Evolutionary conservation across 2,113 vertebrate genomes (phyloP).

Genomic region (Anas platyrhynchos): DNA sequence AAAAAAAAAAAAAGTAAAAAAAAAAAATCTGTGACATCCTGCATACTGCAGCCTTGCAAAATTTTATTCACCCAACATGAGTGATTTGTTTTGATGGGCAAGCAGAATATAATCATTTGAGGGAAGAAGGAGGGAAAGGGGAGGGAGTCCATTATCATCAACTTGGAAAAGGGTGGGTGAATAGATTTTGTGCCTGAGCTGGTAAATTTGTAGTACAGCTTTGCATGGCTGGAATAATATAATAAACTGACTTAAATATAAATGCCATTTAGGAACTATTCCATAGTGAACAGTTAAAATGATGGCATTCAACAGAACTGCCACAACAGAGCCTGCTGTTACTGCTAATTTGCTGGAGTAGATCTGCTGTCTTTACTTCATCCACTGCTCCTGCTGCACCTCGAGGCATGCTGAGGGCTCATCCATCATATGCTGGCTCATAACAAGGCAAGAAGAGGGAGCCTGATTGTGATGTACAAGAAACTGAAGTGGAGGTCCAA

Average conservation of each 20-base stretch:
- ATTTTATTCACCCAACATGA: slow-evolving; percentile 33
- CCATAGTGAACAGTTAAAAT: slow-evolving; percentile 46
- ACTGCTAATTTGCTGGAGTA: slow-evolving; percentile 52
- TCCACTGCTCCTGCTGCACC: slow-evolving; percentile 3
- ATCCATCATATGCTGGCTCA: slow-evolving; percentile 6
- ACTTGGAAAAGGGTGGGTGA: not conserved
- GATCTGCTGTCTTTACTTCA: slow-evolving; percentile 24
- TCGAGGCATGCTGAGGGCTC: slow-evolving; percentile 44
- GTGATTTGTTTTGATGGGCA: slow-evolving; percentile 47
- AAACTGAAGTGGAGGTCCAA: not conserved
- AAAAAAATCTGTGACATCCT: not conserved
- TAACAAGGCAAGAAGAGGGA: slow-evolving; percentile 1
- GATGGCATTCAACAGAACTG: slow-evolving; percentile 28
- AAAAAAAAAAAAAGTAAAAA: not conserved
- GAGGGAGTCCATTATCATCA: not conserved
- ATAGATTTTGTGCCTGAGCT: slow-evolving; percentile 41
- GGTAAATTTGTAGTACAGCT: slow-evolving; percentile 22
- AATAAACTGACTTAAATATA: slow-evolving; percentile 42
- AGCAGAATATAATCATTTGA: slow-evolving; percentile 33
- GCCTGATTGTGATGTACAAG: not conserved
- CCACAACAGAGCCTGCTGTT: slow-evolving; percentile 20
- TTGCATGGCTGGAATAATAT: slow-evolving; percentile 31
- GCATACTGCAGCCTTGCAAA: not conserved
- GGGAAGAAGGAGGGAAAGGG: not conserved
- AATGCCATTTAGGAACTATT: slow-evolving; percentile 37